A percentile compares a stretch with the other conserved stretches of the same genome.
Conservation (phyloP, 64 coral and sea anemone genomes). For the Stylophora pistillata region DNA sequence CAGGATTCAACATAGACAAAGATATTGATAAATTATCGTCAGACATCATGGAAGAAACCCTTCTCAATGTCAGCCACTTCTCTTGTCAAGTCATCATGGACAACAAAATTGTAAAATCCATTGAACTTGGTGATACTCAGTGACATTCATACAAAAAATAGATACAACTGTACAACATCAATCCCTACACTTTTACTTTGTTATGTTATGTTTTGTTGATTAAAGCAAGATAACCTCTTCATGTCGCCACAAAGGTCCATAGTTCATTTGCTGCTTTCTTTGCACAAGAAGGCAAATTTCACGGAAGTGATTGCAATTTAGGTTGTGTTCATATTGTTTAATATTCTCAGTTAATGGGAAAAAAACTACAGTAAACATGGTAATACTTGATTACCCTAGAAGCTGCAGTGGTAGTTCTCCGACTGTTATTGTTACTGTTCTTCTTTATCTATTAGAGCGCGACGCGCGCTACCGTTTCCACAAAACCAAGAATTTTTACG, state of each 20-base stretch:
- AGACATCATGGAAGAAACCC: conserved; percentile 50
- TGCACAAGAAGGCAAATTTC: conserved; percentile 42
- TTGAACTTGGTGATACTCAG: neutral
- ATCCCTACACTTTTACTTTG: too few species aligned
- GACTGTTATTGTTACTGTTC: conserved; percentile 17
- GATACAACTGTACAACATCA: neutral
- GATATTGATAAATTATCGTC: conserved; percentile 33
- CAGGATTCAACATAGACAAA: conserved; percentile 62
- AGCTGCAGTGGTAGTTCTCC: conserved; percentile 28
- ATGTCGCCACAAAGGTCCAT: conserved; percentile 4
- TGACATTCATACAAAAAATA: neutral
- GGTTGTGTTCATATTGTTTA: conserved; percentile 44
- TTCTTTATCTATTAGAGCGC: neutral
- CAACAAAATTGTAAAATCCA: conserved; percentile 25
- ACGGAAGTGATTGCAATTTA: conserved; percentile 41
- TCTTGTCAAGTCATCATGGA: conserved; percentile 41
- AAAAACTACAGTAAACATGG: conserved; percentile 27
- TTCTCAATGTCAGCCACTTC: conserved; percentile 33
- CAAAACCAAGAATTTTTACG: too few species aligned
- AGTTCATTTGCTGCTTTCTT: conserved; percentile 36
- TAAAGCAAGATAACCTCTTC: too few species aligned
- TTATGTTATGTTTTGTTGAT: too few species aligned
- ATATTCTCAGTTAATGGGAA: conserved; percentile 10
- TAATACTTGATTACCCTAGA: conserved; percentile 14
- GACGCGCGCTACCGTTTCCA: too few species aligned